A percentile compares a stretch with the other conserved stretches of the same genome.
Evolutionary conservation across 2,113 vertebrate species (phyloP).

Genomic region (Copsychus sechellarum): DNA sequence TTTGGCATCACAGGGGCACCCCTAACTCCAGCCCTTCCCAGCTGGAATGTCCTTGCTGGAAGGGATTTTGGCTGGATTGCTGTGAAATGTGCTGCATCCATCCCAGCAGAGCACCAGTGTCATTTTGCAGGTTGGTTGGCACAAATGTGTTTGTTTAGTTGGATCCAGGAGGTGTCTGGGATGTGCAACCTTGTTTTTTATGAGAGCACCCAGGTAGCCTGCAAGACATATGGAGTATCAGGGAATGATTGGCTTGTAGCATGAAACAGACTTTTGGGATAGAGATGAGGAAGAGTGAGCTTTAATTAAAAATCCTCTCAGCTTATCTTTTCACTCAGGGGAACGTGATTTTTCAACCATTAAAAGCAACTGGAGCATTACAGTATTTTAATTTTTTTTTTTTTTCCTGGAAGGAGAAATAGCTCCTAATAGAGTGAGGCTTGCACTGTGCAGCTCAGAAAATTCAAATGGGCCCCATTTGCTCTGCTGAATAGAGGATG

Average conservation of each 20-base stretch:
- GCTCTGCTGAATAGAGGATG: background rate
- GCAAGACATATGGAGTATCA: background rate
- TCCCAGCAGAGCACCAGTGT: background rate
- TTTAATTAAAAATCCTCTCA: conserved; percentile 51
- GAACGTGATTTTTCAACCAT: background rate
- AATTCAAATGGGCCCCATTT: background rate
- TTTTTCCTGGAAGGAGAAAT: background rate
- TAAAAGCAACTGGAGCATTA: conserved; percentile 9
- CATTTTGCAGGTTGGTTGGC: background rate
- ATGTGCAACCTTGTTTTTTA: background rate
- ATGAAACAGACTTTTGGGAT: background rate
- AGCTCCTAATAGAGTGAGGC: background rate
- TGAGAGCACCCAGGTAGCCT: background rate
- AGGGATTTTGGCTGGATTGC: background rate
- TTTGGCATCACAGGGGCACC: fast-evolving
- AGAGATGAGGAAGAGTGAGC: conserved; percentile 4
- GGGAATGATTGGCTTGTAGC: background rate
- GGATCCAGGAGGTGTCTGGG: background rate
- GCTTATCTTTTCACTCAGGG: conserved; percentile 32
- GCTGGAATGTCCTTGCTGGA: background rate
- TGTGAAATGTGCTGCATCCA: fast-evolving
- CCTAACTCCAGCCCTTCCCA: background rate
- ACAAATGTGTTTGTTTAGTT: background rate
- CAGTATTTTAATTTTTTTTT: background rate
- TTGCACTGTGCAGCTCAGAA: background rate